Percentiles rank a stretch among this genome's conserved stretches.
These are phyloP conservation scores for Emydocephalus ijimae DNA, from an alignment of 2,113 vertebrate genomes.

Conservation along the genomic window DNA sequence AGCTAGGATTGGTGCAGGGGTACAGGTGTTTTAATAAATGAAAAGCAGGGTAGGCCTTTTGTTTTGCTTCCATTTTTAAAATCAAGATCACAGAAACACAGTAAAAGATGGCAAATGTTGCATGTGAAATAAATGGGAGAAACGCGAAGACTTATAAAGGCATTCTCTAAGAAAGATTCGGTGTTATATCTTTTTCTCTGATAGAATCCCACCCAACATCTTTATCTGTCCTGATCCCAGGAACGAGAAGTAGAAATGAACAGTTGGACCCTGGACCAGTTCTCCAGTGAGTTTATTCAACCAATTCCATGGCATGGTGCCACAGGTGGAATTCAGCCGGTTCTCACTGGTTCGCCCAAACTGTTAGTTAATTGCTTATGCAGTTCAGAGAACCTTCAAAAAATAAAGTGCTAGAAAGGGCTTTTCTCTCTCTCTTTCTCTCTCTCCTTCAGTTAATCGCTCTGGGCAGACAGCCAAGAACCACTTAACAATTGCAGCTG, in stretches of 20 bases:
- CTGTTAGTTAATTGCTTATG: too few relatives aligned
- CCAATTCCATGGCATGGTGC: not conserved
- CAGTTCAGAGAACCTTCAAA: too few relatives aligned
- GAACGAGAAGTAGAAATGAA: not conserved
- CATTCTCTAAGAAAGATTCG: not conserved
- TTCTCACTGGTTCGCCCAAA: too few relatives aligned
- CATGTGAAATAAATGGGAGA: not conserved
- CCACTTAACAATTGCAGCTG: too few relatives aligned
- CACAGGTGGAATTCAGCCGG: too few relatives aligned
- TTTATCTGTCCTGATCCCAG: not conserved
- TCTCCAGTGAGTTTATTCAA: not conserved
- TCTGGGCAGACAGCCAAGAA: too few relatives aligned
- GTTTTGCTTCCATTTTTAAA: not conserved
- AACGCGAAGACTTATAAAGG: not conserved
- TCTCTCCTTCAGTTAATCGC: too few relatives aligned
- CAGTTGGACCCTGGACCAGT: too few relatives aligned
- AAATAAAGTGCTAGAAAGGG: too few relatives aligned
- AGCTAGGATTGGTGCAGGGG: not conserved
- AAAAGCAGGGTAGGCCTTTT: not conserved
- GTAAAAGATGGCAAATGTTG: not conserved
- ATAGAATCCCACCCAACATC: not conserved
- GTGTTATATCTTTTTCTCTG: not conserved
- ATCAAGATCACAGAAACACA: not conserved
- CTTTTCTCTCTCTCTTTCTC: too few relatives aligned
- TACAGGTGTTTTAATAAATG: not conserved